Base-by-base conservation (phyloP, 2,888 invertebrate genomes). In the Neuroscelio doddi region DNA sequence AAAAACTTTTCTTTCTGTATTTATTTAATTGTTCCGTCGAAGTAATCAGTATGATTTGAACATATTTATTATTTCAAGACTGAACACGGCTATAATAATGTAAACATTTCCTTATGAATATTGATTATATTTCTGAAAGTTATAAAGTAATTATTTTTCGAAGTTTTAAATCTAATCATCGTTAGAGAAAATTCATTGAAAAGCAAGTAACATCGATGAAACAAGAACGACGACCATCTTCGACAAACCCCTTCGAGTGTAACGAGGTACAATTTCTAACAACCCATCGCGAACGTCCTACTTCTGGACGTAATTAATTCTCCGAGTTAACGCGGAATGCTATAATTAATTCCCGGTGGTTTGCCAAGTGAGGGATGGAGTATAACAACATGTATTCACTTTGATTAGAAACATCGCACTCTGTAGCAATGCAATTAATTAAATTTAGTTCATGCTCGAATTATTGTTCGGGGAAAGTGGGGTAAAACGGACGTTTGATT, bases 221-320 rank as follows among this genome's bases (percentile, higher is more conserved):
- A 64, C 58, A 55, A 27, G 27, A 57, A 44, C 44, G 29, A 39
- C 51, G 21, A 49, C 57, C 52, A 66, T 64, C 62, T 68, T 63
- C 62, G 58, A 42, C 68, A 44, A 68, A 59, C 53, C 49, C 61
- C 52, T 57, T 57, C 50, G 46, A 74, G 71, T 74, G 72, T 72
- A 72, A 76, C 76, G 72, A 70, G 75, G 77, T 76, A 77, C 76
- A 77, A 76, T 77, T 77, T 78, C 78, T 74, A 77, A 74, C 77
- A 73, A 76, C 71, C 77, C 76, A 76, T 71, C 74, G 78, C 74
- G 74, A 75, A 76, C 79, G 80, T 80, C 80, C 76, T 81, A 83
- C 82, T 82, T 82, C 80, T 79, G 80, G 81, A 79, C 81, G 81
- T 83, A 83, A 83, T 83, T 82, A 82, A 83, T 82, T 82, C 79